Percentiles rank a stretch among this genome's conserved stretches.
Conservation (phyloP, 1,140 invertebrate species). For the Saccostrea glomerata region DNA sequence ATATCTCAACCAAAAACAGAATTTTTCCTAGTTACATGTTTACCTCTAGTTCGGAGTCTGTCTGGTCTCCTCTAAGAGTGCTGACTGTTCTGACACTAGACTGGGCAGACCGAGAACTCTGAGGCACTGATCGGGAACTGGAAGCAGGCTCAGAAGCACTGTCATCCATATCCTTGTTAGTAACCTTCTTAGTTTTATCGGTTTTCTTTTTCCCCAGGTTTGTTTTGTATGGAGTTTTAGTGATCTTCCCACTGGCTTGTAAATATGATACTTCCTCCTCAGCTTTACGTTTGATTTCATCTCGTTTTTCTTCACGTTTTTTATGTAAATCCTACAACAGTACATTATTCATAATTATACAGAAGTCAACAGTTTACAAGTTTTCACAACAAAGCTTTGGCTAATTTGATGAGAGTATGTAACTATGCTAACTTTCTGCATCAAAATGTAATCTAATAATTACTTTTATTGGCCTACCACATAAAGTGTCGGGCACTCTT, state of each 20-base stretch:
- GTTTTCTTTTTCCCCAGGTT: conserved; percentile 63
- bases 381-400: background rate
- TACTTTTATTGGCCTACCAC: too few species aligned
- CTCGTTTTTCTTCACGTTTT: conserved; percentile 73
- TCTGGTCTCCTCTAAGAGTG: conserved; percentile 45
- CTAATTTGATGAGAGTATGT: too few species aligned
- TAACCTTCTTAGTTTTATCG: background rate
- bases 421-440: too few species aligned
- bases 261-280: conserved; percentile 74
- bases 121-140: background rate
- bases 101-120: conserved; percentile 13
- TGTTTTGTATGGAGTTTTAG: conserved; percentile 64
- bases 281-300: conserved; percentile 73
- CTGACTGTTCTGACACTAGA: conserved; percentile 29
- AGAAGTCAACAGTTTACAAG: background rate
- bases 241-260: conserved; percentile 75
- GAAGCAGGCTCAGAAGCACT: background rate
- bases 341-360: background rate
- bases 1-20: background rate
- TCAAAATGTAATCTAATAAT: too few species aligned
- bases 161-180: conserved; percentile 17
- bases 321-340: conserved; percentile 74
- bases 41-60: conserved; percentile 51
- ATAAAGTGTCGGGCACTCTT: background rate
- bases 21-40: background rate